phyloP scores from a whole-genome alignment of 1,140 invertebrate genomes.

The Protaetia brevitarsis region DNA sequence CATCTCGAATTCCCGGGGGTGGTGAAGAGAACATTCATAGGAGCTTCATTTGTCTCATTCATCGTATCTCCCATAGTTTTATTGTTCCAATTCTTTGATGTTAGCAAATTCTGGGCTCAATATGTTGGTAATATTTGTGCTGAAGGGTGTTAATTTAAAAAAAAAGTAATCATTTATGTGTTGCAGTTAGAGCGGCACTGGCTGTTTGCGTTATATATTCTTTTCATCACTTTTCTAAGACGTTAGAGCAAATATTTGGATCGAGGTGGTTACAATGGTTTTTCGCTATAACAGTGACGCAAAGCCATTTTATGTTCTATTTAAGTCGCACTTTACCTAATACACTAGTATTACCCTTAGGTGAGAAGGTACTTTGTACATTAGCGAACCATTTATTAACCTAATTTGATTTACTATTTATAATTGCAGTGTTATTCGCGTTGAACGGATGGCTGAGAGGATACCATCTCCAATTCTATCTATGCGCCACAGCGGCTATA shows the following conservation, averaged over 20 bases:
- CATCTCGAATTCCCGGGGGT: conserved; percentile 98
- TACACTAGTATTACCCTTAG: conserved; percentile 88
- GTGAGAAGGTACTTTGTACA: conserved; percentile 55
- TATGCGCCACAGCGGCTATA: conserved; percentile 76
- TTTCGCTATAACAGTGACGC: conserved; percentile 64
- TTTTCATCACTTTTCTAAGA: conserved; percentile 70
- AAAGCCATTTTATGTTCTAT: conserved; percentile 92
- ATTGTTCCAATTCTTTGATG: conserved; percentile 63
- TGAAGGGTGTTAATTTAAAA: conserved; percentile 40
- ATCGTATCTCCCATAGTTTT: conserved; percentile 75
- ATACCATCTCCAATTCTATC: conserved; percentile 68
- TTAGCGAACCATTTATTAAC: conserved; percentile 39
- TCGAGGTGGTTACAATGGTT: conserved; percentile 76
- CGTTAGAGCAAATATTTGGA: conserved; percentile 76
- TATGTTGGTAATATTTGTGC: conserved; percentile 94
- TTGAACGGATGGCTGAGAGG: conserved; percentile 81
- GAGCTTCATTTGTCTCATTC: conserved; percentile 80
- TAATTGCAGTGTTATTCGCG: conserved; percentile 79
- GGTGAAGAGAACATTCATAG: conserved; percentile 94
- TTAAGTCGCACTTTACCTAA: conserved; percentile 92
- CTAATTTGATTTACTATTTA: not conserved
- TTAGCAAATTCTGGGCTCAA: conserved; percentile 87
- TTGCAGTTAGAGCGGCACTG: conserved; percentile 75
- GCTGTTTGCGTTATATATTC: conserved; percentile 71
- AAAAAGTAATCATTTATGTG: not conserved